Evolutionary conservation across 2,888 invertebrate genomes (phyloP), one percentile per base, ranked within the genome.

Genomic region (Cybosia mesomella): DNA sequence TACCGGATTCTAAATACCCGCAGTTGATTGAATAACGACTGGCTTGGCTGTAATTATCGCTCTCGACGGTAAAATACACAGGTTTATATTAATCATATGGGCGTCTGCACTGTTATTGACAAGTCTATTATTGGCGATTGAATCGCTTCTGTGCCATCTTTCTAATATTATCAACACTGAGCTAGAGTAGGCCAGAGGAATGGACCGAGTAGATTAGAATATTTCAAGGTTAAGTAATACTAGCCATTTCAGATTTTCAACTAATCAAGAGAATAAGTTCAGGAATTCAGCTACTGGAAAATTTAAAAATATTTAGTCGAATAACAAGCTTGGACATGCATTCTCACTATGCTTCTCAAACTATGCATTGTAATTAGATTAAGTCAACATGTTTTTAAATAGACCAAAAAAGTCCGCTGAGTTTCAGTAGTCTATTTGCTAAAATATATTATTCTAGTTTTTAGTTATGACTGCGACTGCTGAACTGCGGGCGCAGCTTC

Each of bases 1-100:
- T 55, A 65, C 68, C 68, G 57, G 64, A 60, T 68, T 61, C 49
- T 36, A 53, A 61, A 62, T 58, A 66, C 39, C 49, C 53, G 11
- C n/a, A 43, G 58, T 36, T 66, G 65, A 66, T 69, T 69, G 65
- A 69, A 69, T 69, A 69, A 66, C 62, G 32, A 69, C 32, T 43
- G 18, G 66, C 36, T 66, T 66, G 24, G 13, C 36, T 21, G 60
- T 65, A 69, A 69, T 62, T 62, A 66, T 34, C 24, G 39, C 21
- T 58, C 21, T 58, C 39, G 58, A 22, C 13, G 11, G 9, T 69
- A 62, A 68, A 68, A 61, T 67, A 49, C 28, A 22, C 43, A n/a
- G n/a, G 64, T 59, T 67, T 60, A 69, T 57, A 65, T 61, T 69
- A 69, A 65, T 69, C 58, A 62, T 11, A 58, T 58, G 53, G 62